Evolutionary conservation across 2,797 vertebrate genomes (phyloP).

Genomic region (Amblyopsis hoosieri): DNA sequence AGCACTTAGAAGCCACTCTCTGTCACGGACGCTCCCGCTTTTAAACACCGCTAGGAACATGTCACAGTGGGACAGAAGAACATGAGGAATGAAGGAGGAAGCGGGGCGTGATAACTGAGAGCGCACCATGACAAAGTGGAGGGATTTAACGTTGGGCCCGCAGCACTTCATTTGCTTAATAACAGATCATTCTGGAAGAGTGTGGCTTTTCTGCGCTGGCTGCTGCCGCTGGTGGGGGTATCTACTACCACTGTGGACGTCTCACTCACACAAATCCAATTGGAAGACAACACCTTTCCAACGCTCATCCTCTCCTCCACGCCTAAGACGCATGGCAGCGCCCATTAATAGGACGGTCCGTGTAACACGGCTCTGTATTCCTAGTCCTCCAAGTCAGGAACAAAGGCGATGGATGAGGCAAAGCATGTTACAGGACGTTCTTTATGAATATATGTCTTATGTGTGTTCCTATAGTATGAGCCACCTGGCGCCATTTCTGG

Average conservation of each 20-base stretch:
- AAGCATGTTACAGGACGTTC: slow-evolving; percentile 55
- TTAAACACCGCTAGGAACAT: slow-evolving; percentile 65
- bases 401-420: slow-evolving; percentile 63
- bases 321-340: slow-evolving; percentile 72
- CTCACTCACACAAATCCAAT: slow-evolving; percentile 76
- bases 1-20: slow-evolving; percentile 88
- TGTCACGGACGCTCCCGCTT: slow-evolving; percentile 80
- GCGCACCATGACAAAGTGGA: slow-evolving; percentile 78
- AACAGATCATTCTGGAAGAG: slow-evolving; percentile 79
- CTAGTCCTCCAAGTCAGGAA: slow-evolving; percentile 57
- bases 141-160: slow-evolving; percentile 78
- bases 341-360: slow-evolving; percentile 67
- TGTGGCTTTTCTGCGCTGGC: slow-evolving; percentile 55
- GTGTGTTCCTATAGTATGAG: slow-evolving; percentile 33
- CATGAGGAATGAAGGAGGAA: slow-evolving; percentile 63
- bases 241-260: slow-evolving; percentile 72
- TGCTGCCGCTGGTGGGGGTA: slow-evolving; percentile 50
- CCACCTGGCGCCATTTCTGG: slow-evolving; percentile 47
- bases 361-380: slow-evolving; percentile 66
- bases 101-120: slow-evolving; percentile 70
- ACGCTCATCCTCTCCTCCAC: slow-evolving; percentile 72
- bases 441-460: slow-evolving; percentile 48
- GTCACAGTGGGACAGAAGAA: slow-evolving; percentile 54
- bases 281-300: slow-evolving; percentile 78
- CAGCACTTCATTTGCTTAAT: slow-evolving; percentile 82